These are phyloP conservation scores for Eumeta japonica DNA, from an alignment of 1,140 invertebrate species.

Conservation along the genomic window DNA sequence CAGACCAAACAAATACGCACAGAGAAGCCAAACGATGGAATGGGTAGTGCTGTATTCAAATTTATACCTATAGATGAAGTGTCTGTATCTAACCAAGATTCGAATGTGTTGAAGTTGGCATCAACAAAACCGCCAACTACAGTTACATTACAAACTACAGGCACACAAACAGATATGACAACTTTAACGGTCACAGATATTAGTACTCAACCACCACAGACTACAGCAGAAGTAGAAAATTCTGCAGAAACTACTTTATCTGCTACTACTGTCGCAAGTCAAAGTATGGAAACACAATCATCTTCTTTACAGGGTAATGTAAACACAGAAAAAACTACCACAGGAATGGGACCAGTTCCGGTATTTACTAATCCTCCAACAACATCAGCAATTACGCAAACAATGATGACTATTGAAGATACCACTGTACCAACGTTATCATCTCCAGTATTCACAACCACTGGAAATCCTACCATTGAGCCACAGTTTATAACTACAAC, in stretches of 20 bases:
- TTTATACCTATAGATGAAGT: conserved; percentile 55
- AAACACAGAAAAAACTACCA: too few species aligned
- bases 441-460: too few species aligned
- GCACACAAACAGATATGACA: conserved; percentile 13
- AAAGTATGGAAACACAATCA: too few species aligned
- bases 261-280: conserved; percentile 13
- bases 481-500: conserved; percentile 5
- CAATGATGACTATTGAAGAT: too few species aligned
- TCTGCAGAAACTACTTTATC: conserved; percentile 22
- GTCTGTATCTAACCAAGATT: conserved; percentile 31
- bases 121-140: conserved; percentile 28
- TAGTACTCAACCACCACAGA: conserved; percentile 27
- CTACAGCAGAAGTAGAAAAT: conserved; percentile 23
- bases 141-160: conserved; percentile 16
- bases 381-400: conserved; percentile 3
- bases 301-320: too few species aligned
- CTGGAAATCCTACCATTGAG: not conserved
- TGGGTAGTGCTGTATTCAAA: conserved; percentile 44
- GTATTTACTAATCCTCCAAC: conserved; percentile 8
- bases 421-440: too few species aligned
- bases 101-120: conserved; percentile 48
- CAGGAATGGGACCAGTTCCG: too few species aligned
- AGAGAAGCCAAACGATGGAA: conserved; percentile 44
- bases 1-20: conserved; percentile 56
- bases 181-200: conserved; percentile 21